These are phyloP conservation scores for Cricetomys ansorgei DNA, from an alignment of 2,113 vertebrate genomes.

Conservation along the genomic window DNA sequence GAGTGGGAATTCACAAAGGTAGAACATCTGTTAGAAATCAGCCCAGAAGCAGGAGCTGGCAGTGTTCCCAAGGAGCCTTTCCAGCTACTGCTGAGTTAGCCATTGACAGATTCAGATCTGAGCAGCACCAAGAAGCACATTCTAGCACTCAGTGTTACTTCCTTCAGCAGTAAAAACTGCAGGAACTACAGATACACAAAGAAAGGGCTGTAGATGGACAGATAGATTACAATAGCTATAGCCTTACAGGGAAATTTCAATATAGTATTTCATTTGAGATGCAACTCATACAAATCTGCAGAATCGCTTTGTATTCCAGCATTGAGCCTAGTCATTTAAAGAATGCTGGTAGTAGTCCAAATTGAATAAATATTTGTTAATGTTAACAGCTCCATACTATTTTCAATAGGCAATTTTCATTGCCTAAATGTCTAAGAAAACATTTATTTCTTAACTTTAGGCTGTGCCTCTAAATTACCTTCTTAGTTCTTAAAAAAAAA, in stretches of 20 bases:
- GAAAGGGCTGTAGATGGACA: background rate
- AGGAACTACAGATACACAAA: background rate
- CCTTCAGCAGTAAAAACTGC: background rate
- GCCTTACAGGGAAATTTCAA: background rate
- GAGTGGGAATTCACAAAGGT: background rate
- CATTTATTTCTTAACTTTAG: background rate
- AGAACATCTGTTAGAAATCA: slow-evolving; percentile 31
- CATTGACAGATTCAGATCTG: background rate
- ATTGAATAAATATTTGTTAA: background rate
- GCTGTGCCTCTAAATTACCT: background rate
- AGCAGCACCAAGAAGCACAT: background rate
- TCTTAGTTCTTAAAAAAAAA: background rate
- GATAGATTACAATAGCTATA: background rate
- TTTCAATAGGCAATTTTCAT: background rate
- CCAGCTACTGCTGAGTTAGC: background rate
- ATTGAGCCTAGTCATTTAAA: background rate
- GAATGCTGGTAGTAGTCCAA: background rate
- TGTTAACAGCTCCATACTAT: background rate
- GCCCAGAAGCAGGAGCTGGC: background rate
- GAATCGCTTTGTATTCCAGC: background rate
- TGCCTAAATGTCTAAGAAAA: background rate
- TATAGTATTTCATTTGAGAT: background rate
- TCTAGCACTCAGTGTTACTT: background rate
- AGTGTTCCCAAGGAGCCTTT: background rate
- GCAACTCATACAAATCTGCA: background rate